Conservation (phyloP, 92 coral and sea anemone genomes). For the Nematostella vectensis region DNA sequence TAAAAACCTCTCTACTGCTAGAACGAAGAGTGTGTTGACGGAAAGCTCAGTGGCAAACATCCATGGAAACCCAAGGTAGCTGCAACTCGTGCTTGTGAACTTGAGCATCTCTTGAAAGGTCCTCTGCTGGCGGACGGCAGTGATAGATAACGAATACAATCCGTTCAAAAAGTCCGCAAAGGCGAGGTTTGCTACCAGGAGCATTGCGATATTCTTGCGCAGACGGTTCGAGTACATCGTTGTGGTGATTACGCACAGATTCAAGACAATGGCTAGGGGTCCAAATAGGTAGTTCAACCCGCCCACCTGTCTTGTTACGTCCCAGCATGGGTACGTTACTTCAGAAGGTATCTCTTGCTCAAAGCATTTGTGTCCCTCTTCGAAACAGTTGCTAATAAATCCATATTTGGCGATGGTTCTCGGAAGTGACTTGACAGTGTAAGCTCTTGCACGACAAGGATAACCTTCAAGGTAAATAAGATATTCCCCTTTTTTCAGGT, state of each 20-base stretch:
- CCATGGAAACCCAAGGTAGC: conserved; percentile 49
- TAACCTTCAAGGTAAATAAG: conserved; percentile 20
- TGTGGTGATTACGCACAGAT: conserved; percentile 14
- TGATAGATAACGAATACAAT: conserved; percentile 27
- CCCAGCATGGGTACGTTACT: conserved; percentile 47
- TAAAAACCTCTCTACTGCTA: conserved; percentile 39
- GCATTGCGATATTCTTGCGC: conserved; percentile 33
- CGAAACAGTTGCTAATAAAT: conserved; percentile 37
- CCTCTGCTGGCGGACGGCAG: conserved; percentile 8
- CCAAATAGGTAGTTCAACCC: conserved; percentile 21
- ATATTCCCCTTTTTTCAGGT: conserved; percentile 28
- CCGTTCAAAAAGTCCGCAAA: conserved; percentile 40
- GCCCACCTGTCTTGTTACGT: conserved; percentile 23
- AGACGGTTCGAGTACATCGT: conserved; percentile 23
- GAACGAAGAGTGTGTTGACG: conserved; percentile 20
- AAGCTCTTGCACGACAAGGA: conserved; percentile 29
- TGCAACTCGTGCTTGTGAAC: conserved; percentile 24
- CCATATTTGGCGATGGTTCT: conserved; percentile 25
- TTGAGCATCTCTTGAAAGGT: conserved; percentile 17
- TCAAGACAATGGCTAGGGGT: conserved; percentile 34
- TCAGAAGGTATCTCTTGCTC: conserved; percentile 15
- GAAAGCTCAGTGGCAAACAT: conserved; percentile 21
- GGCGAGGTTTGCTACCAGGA: conserved; percentile 37
- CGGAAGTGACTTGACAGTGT: conserved; percentile 7
- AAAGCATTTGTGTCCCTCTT: conserved; percentile 20